These are phyloP conservation scores for Drosophila funebris DNA, from an alignment of 1,140 invertebrate species.

Conservation along the genomic window DNA sequence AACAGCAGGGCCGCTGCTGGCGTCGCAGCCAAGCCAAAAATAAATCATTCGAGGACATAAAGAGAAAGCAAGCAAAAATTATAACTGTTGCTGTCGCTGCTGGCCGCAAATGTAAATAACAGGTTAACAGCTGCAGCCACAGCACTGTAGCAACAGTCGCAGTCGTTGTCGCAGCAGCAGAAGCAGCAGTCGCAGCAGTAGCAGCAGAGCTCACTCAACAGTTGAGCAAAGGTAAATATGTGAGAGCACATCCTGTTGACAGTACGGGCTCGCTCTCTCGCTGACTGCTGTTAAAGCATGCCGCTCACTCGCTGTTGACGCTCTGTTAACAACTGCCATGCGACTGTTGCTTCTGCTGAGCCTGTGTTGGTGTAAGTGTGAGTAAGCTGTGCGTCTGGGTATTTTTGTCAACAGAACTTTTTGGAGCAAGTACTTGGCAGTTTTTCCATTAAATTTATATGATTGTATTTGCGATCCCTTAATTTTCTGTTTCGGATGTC, in stretches of 20 bases:
- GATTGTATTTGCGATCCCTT: constrained; percentile 49
- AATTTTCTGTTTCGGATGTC: constrained; percentile 59
- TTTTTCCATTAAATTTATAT: constrained; percentile 65
- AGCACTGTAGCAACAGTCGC: constrained; percentile 47
- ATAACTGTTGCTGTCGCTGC: constrained; percentile 75
- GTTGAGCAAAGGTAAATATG: constrained; percentile 25
- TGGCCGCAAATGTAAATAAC: constrained; percentile 74
- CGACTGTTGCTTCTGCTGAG: constrained; percentile 27
- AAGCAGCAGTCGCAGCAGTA: constrained; percentile 49
- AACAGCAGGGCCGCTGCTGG: constrained; percentile 24
- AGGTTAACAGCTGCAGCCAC: constrained; percentile 59
- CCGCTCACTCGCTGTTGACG: constrained; percentile 27
- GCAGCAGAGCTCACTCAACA: constrained; percentile 41
- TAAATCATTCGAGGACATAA: constrained; percentile 81
- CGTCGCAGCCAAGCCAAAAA: constrained; percentile 64
- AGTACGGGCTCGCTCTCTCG: constrained; percentile 2
- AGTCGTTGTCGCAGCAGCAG: constrained; percentile 35
- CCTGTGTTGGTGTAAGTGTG: neutral
- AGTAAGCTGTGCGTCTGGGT: constrained; percentile 10
- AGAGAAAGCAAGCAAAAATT: constrained; percentile 78
- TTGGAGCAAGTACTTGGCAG: constrained; percentile 56
- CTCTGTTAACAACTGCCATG: constrained; percentile 26
- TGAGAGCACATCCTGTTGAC: constrained; percentile 8
- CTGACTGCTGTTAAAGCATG: neutral
- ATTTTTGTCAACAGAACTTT: constrained; percentile 58